Percentiles rank a stretch among this genome's conserved stretches.
Conservation (phyloP, 1,140 invertebrate species). For the Trichomalopsis sarcophagae region DNA sequence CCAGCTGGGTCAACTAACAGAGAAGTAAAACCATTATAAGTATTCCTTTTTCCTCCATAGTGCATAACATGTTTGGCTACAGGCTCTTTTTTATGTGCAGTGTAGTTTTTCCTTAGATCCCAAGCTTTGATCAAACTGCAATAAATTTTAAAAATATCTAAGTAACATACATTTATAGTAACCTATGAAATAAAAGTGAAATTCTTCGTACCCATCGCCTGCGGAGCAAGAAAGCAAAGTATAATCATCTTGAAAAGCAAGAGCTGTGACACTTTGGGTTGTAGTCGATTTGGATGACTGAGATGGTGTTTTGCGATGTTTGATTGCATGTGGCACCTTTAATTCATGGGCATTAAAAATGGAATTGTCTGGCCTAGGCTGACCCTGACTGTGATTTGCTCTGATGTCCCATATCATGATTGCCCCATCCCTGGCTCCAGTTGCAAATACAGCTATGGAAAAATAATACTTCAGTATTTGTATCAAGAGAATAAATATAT, state of each 20-base stretch:
- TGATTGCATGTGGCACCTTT: not conserved
- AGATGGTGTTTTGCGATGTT: constrained; percentile 32
- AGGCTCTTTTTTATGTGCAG: constrained; percentile 80
- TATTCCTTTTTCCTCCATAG: constrained; percentile 80
- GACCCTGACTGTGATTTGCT: constrained; percentile 70
- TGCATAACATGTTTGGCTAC: constrained; percentile 82
- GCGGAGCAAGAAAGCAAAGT: constrained; percentile 88
- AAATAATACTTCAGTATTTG: constrained; percentile 56
- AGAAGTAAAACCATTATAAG: constrained; percentile 86
- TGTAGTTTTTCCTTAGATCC: constrained; percentile 90
- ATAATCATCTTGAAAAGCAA: constrained; percentile 86
- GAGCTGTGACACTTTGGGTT: constrained; percentile 83
- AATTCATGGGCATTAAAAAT: constrained; percentile 47
- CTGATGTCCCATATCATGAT: constrained; percentile 90
- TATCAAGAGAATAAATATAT: not conserved
- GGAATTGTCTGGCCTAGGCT: constrained; percentile 75
- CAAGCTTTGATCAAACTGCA: constrained; percentile 86
- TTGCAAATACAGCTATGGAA: constrained; percentile 83
- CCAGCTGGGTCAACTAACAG: constrained; percentile 82
- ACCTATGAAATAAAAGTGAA: not conserved
- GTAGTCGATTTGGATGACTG: not conserved
- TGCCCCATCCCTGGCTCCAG: constrained; percentile 88
- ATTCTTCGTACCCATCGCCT: constrained; percentile 81
- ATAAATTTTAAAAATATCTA: not conserved
- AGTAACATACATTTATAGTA: not conserved